Evolutionary conservation across 92 coral and sea anemone genomes (phyloP).

Genomic region (Umimayanthus chanpuru): DNA sequence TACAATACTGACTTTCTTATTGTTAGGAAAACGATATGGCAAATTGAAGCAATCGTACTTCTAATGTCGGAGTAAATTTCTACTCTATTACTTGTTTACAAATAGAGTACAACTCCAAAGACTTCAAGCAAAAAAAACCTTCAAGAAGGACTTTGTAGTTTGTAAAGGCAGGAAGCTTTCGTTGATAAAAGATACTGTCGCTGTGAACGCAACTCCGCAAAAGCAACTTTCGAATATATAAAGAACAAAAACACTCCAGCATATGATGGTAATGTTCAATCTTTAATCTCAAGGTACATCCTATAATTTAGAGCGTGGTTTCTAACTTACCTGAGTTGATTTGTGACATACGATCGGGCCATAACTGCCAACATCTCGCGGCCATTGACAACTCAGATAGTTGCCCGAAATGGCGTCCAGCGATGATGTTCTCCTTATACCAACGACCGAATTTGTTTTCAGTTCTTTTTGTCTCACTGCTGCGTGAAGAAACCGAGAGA

Average conservation of each 20-base stretch:
- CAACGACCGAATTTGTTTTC: slow-evolving; percentile 61
- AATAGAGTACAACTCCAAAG: slow-evolving; percentile 1
- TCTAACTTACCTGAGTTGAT: slow-evolving; percentile 94
- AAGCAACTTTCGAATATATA: neutral
- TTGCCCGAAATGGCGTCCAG: slow-evolving; percentile 94
- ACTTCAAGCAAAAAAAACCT: neutral
- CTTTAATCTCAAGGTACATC: slow-evolving; percentile 19
- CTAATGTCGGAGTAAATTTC: slow-evolving; percentile 22
- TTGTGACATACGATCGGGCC: slow-evolving; percentile 88
- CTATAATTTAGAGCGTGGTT: slow-evolving; percentile 42
- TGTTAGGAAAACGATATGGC: neutral
- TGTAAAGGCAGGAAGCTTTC: neutral
- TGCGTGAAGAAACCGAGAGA: slow-evolving; percentile 48
- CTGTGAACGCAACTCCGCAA: neutral
- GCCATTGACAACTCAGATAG: slow-evolving; percentile 98
- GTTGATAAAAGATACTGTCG: neutral
- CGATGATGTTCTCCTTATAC: slow-evolving; percentile 90
- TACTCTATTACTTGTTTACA: neutral
- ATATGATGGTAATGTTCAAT: neutral
- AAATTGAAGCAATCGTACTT: slow-evolving; percentile 27
- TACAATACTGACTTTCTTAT: neutral
- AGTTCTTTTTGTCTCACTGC: slow-evolving; percentile 85
- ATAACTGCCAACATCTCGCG: slow-evolving; percentile 89
- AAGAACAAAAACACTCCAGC: neutral
- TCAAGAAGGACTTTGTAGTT: neutral